phyloP scores from a whole-genome alignment of 2,797 vertebrate species.

The Ctenochaetus hawaiiensis region DNA sequence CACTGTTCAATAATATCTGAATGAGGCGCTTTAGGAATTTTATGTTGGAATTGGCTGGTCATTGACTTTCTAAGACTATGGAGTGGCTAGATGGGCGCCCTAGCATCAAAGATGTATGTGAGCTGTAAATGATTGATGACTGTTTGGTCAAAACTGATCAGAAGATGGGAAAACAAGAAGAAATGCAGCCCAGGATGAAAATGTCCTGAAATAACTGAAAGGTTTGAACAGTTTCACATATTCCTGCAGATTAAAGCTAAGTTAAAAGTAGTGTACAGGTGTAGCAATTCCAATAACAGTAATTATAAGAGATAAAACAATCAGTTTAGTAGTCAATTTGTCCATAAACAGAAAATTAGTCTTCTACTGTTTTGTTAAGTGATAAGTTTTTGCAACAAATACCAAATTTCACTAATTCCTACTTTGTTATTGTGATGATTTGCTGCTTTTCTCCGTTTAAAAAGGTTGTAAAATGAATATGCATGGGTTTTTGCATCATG shows the following conservation, averaged over 20 bases:
- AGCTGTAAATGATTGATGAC: conserved; percentile 33
- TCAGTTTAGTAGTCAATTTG: no score
- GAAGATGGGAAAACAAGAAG: conserved; percentile 10
- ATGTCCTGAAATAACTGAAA: neutral
- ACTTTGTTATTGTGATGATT: neutral
- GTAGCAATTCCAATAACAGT: neutral
- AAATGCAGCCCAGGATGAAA: conserved; percentile 6
- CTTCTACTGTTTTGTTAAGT: neutral
- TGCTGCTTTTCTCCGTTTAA: neutral
- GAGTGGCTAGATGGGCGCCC: conserved; percentile 9
- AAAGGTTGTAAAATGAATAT: neutral
- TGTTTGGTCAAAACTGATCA: conserved; percentile 35
- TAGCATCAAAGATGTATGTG: conserved; percentile 43
- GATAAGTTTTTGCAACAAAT: neutral
- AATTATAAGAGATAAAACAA: neutral
- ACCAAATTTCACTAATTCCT: neutral
- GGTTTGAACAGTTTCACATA: neutral
- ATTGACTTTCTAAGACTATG: neutral
- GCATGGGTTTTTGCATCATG: neutral
- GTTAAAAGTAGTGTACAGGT: neutral
- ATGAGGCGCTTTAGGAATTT: conserved; percentile 17
- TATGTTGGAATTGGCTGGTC: neutral
- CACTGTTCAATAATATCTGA: neutral
- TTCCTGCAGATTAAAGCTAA: neutral
- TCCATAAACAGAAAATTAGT: no score